Percentiles rank a stretch among this genome's conserved stretches.
These are phyloP conservation scores for Heteractis magnifica DNA, from an alignment of 92 coral and sea anemone species.

Conservation along the genomic window DNA sequence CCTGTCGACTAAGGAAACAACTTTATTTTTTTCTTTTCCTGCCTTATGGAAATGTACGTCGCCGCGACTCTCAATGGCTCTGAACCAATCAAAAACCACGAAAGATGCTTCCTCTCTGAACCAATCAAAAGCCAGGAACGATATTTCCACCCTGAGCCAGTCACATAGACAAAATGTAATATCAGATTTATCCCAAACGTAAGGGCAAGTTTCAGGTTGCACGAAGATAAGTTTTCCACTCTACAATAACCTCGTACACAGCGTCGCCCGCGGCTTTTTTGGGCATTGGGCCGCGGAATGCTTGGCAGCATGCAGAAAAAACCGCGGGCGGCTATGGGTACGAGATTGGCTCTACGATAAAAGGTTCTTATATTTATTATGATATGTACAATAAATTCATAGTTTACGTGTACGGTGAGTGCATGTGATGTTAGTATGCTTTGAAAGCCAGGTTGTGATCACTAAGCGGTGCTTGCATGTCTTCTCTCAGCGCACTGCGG, in stretches of 20 bases:
- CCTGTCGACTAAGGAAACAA: no score
- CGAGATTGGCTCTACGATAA: no score
- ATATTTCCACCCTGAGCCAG: no score
- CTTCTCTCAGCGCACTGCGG: constrained; percentile 86
- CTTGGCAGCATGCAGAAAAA: no score
- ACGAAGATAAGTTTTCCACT: neutral
- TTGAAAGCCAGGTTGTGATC: constrained; percentile 77
- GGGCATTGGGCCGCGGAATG: no score
- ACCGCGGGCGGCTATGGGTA: no score
- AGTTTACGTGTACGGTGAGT: neutral
- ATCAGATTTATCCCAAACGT: no score
- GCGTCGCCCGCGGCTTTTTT: no score
- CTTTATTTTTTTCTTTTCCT: no score
- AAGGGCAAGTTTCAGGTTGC: neutral
- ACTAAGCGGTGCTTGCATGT: constrained; percentile 81
- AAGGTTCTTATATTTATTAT: neutral
- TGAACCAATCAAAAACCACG: neutral
- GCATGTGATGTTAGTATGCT: constrained; percentile 41
- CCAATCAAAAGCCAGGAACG: neutral
- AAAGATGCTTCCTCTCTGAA: neutral
- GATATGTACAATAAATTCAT: neutral
- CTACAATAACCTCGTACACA: neutral
- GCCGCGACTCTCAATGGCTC: no score
- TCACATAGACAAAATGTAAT: no score
- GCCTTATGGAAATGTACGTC: no score